These are phyloP conservation scores for Triops cancriformis DNA, from an alignment of 1,140 invertebrate species.

Conservation along the genomic window DNA sequence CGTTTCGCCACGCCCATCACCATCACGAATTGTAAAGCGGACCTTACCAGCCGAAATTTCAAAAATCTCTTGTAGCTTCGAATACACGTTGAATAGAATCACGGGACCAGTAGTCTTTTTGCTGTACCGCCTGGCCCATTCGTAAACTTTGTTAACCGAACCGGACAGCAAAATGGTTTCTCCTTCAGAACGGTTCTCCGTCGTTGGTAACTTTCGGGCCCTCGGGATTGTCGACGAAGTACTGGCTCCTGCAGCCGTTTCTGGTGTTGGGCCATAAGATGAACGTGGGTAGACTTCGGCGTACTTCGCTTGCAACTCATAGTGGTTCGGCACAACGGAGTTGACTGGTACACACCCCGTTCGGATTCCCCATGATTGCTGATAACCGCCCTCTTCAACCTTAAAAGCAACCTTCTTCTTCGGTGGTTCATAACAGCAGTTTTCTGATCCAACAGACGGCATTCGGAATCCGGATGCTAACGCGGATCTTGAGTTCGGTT, in stretches of 20 bases:
- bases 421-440: not conserved
- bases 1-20: not conserved
- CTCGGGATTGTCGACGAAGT: not conserved
- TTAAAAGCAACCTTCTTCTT: not conserved
- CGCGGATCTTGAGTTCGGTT: not conserved
- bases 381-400: not conserved
- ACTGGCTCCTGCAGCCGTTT: not conserved
- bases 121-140: not conserved
- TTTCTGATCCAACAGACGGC: not conserved
- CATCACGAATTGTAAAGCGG: not conserved
- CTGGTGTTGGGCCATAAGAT: not conserved
- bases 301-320: not conserved
- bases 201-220: not conserved
- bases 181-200: not conserved
- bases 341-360: not conserved
- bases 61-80: not conserved
- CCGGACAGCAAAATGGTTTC: not conserved
- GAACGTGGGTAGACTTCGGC: not conserved
- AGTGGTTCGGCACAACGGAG: not conserved
- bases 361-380: not conserved
- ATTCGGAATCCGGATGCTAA: not conserved
- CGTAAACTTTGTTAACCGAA: not conserved
- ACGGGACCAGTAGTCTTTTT: not conserved
- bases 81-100: not conserved
- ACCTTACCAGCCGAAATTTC: not conserved